Evolutionary conservation across 2,113 vertebrate genomes (phyloP).

Genomic region (Peucedramus taeniatus): DNA sequence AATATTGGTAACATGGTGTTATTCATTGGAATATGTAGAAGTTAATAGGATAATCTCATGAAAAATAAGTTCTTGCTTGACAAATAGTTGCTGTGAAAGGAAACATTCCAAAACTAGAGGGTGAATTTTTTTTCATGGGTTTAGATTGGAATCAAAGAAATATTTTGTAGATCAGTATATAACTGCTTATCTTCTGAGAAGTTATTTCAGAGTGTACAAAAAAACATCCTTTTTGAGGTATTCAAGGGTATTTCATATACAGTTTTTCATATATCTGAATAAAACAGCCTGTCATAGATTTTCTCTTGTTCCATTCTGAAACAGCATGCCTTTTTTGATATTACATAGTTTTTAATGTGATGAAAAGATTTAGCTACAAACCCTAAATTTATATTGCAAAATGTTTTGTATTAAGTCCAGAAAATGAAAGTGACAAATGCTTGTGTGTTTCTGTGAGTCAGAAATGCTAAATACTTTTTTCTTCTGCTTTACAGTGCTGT

Average conservation of each 20-base stretch:
- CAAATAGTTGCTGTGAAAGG: background rate
- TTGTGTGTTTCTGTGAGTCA: background rate
- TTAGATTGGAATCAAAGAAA: background rate
- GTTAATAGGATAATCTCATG: background rate
- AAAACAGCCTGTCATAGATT: background rate
- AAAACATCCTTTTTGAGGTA: background rate
- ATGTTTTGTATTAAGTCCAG: background rate
- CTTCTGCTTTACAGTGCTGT: constrained; percentile 72
- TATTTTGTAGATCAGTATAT: background rate
- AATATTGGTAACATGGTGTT: background rate
- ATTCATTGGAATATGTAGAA: background rate
- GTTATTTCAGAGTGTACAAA: background rate
- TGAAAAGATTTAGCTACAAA: background rate
- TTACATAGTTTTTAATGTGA: background rate
- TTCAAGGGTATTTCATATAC: background rate
- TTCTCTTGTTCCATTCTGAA: background rate
- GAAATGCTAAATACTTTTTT: background rate
- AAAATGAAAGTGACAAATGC: background rate
- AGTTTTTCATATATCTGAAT: background rate
- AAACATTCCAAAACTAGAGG: background rate
- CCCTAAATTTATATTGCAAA: background rate
- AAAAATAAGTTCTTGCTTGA: background rate
- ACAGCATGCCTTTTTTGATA: background rate
- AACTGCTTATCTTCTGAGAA: background rate
- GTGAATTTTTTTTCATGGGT: background rate